A percentile compares a stretch with the other conserved stretches of the same genome.
phyloP scores from a whole-genome alignment of 2,888 invertebrate species.

The Stomorhina lunata region DNA sequence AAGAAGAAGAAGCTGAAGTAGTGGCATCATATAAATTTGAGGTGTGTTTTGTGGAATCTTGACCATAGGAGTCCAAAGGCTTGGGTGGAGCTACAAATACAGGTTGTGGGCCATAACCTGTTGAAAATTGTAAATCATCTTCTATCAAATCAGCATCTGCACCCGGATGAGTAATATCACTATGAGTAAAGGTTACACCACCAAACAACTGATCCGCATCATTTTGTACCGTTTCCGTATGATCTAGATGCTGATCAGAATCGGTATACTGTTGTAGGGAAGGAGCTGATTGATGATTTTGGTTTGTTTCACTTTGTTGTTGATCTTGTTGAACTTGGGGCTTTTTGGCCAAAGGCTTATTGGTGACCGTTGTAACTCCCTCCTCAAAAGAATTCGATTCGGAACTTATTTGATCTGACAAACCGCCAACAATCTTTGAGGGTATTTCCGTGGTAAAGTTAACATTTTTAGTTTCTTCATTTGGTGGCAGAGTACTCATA shows the following conservation, averaged over 20 bases:
- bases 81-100: slow-evolving; percentile 79
- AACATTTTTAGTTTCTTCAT: slow-evolving; percentile 65
- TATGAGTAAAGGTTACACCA: slow-evolving; percentile 80
- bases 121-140: slow-evolving; percentile 81
- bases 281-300: not conserved
- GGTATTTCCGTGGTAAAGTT: slow-evolving; percentile 77
- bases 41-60: slow-evolving; percentile 67
- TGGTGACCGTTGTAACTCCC: slow-evolving; percentile 47
- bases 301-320: not conserved
- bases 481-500: slow-evolving; percentile 73
- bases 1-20: slow-evolving; percentile 76
- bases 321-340: slow-evolving; percentile 1
- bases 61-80: slow-evolving; percentile 72
- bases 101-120: slow-evolving; percentile 81
- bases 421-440: slow-evolving; percentile 73
- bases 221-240: not conserved
- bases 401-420: slow-evolving; percentile 71
- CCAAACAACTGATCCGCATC: slow-evolving; percentile 68
- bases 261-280: not conserved
- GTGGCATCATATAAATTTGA: slow-evolving; percentile 59
- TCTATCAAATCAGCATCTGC: slow-evolving; percentile 85
- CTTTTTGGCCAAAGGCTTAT: slow-evolving; percentile 41
- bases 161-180: slow-evolving; percentile 82
- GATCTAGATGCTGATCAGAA: not conserved
- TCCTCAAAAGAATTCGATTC: slow-evolving; percentile 76